Base-by-base conservation (phyloP, 2,797 vertebrate species). In the Rousettus madagascariensis region DNA sequence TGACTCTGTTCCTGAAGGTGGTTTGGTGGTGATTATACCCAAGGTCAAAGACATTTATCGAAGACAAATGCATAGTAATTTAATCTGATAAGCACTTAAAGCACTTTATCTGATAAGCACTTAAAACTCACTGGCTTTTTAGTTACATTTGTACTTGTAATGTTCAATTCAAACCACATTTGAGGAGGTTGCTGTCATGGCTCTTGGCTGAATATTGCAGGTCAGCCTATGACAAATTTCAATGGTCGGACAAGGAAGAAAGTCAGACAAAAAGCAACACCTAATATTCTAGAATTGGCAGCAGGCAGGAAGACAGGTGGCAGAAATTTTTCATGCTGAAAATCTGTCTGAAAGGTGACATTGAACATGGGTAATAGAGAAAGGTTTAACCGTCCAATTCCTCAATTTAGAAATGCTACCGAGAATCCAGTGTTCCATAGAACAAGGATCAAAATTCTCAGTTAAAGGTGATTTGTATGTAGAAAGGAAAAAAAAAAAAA, bases 271-370 rank as follows among this genome's bases (percentile, higher is more conserved):
- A 92, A 93, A 46, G 53, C 68, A 94, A 24, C 41, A 65, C 30
- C 68, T 79, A 53, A 11, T 83, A 79, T 51, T 86, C 38, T 20
- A 86, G 59, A 92, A 30, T 94, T 96, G 90, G 96, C 93, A 94
- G 63, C 30, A 88, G 3, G 22, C 36, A 11, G 55, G 57, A 75
- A 13, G 87, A 91, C 94, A 96, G 87, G 97, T 96, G 96, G 96
- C 94, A 74, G 87, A 86, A 86, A 84, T 77, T 78, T 95, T 94
- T 86, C 85, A 84, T 87, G 93, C 93, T 94, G 94, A 93, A 96
- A 96, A 91, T 69, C 28, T 57, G 49, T 63, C 87, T 53, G 80
- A 86, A 97, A 92, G 91, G 86, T 97, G 96, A 97, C 94, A 78
- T 69, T 97, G 96, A 94, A 93, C 22, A 28, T 11, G 16, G 72